A percentile compares a stretch with the other conserved stretches of the same genome.
These are phyloP conservation scores for Psittacula cyanocephala DNA, from an alignment of 2,113 vertebrate genomes.

Conservation along the genomic window DNA sequence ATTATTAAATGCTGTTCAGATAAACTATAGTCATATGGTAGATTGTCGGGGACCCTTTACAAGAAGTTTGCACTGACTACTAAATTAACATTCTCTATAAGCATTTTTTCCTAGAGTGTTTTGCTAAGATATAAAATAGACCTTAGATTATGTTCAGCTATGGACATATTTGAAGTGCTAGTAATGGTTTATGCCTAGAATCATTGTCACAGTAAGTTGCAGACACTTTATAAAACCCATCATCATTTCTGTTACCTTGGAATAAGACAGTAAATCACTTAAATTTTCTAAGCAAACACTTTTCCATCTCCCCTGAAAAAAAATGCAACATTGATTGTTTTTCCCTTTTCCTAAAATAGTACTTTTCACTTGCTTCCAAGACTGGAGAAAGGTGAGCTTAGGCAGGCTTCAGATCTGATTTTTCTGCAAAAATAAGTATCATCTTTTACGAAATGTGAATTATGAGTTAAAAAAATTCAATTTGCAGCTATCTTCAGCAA, in stretches of 20 bases:
- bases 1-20: background rate
- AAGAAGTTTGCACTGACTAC: background rate
- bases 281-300: background rate
- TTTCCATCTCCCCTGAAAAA: background rate
- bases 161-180: background rate
- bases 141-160: background rate
- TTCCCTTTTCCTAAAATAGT: background rate
- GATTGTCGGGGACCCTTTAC: background rate
- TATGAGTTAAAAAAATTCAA: constrained; percentile 52
- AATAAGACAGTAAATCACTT: background rate
- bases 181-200: background rate
- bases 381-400: background rate
- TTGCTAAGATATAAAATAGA: background rate
- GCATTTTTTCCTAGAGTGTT: background rate
- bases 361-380: background rate
- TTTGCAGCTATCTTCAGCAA: constrained; percentile 52
- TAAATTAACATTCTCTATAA: background rate
- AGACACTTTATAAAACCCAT: background rate
- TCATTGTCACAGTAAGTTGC: background rate
- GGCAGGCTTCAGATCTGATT: background rate
- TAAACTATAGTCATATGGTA: background rate
- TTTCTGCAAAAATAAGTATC: background rate
- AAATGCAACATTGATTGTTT: background rate
- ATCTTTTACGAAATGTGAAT: constrained; percentile 15
- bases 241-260: background rate